Conservation (phyloP, 2,888 invertebrate genomes). For the Conomelus anceps region DNA sequence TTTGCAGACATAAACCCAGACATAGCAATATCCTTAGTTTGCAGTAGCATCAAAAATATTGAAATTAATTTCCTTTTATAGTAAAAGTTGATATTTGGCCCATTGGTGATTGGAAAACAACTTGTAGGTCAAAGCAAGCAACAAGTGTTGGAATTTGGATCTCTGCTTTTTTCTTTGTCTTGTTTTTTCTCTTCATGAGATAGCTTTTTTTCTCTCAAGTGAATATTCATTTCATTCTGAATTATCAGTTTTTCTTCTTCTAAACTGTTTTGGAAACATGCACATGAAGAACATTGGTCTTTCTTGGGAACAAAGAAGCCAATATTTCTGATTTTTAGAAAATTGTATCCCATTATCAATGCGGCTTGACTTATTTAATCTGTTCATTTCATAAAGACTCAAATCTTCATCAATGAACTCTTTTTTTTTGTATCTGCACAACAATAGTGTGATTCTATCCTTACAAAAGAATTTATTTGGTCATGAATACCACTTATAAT, state of each 20-base stretch:
- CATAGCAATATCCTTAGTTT: not conserved
- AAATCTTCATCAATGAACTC: not conserved
- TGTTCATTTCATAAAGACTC: not conserved
- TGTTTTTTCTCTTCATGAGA: not conserved
- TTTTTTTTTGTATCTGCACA: not conserved
- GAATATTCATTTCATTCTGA: not conserved
- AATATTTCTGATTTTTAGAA: not conserved
- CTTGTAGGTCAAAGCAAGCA: not conserved
- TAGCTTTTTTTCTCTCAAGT: not conserved
- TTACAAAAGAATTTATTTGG: slow-evolving; percentile 1
- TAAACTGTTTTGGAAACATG: not conserved
- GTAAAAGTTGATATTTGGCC: not conserved
- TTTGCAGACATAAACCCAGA: not conserved
- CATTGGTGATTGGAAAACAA: not conserved
- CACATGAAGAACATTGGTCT: not conserved
- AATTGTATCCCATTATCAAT: not conserved
- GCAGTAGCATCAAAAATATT: not conserved
- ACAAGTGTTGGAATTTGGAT: not conserved
- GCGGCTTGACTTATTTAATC: not conserved
- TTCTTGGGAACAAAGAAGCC: not conserved
- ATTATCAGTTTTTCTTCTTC: not conserved
- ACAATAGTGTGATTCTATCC: not conserved
- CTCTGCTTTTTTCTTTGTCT: too few relatives aligned
- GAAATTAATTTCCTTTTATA: slow-evolving; percentile 1
- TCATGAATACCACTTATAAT: not conserved